Base-by-base conservation (phyloP, 2,113 vertebrate genomes). In the Oryzias melastigma region DNA sequence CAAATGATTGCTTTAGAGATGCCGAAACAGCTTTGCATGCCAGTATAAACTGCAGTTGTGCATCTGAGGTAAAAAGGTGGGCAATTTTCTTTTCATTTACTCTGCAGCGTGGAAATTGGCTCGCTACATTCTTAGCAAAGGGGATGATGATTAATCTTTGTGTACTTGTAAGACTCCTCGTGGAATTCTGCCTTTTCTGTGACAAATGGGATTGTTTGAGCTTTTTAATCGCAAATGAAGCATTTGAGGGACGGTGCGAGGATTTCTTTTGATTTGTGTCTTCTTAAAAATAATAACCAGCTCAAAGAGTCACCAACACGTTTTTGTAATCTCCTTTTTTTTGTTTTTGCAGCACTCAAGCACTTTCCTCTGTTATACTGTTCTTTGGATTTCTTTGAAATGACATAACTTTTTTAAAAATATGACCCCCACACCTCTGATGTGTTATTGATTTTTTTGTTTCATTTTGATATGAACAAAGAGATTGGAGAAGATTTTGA, bases 11-110 rank as follows among this genome's bases (percentile, higher is more conserved):
- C 81, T 89, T 82, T 77, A 75, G 40, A 40, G 60, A 43, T 52
- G 16, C 25, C 43, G 25, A 45, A 43, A 54, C 66, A 15, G 62
- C 68, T 84, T 62, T 64, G 68, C 73, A 66, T 68, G 54, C 52
- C 49, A 29, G 51, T 43, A 43, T 40, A 41, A 44, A 17, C 57
- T 68, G 58, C 53, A 56, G 43, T 68, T 66, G 46, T 64, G 65
- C 18, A 1, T 83, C 66, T 73, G 63, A 48, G 60, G 85, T 69
- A 79, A 57, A 87, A 80, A 84, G 70, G 73, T 83, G 78, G 73
- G 72, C 79, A 86, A 86, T 89, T 88, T 89, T 89, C 75, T 81
- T 68, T 81, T 71, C 77, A 87, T 89, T 78, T 85, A 89, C 88
- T 85, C 52, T 22, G 61, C 60, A 70, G 65, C 12, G 13, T 53